phyloP scores from a whole-genome alignment of 2,113 vertebrate species.

The Cyphomyrus plagiostoma region DNA sequence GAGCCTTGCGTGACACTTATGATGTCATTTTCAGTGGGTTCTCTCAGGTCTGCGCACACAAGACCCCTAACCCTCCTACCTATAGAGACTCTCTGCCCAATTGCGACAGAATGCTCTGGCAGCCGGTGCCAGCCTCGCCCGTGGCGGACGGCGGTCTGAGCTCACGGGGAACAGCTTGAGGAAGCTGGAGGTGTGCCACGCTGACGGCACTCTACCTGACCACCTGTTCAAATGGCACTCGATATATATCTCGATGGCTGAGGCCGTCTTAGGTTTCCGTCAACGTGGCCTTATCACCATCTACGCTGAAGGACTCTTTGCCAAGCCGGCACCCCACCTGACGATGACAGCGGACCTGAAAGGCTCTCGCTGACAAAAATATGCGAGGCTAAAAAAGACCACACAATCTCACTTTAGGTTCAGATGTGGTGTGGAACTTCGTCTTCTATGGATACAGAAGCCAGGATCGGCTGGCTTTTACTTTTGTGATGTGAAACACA shows the following conservation, averaged over 20 bases:
- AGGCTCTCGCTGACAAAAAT: not conserved
- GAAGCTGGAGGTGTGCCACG: not conserved
- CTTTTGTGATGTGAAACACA: not conserved
- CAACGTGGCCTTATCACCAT: not conserved
- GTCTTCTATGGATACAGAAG: not conserved
- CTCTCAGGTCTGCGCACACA: not conserved
- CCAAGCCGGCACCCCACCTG: not conserved
- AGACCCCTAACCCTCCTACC: not conserved
- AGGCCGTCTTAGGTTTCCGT: not conserved
- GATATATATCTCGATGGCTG: not conserved
- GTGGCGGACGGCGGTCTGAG: not conserved
- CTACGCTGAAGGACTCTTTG: not conserved
- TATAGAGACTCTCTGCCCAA: not conserved
- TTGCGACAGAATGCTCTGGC: not conserved
- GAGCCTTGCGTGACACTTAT: not conserved
- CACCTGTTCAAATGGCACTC: not conserved
- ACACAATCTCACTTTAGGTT: not conserved
- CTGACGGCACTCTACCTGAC: not conserved
- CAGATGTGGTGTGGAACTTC: not conserved
- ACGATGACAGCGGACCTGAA: not conserved
- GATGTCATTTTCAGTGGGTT: not conserved
- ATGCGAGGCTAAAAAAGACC: not conserved
- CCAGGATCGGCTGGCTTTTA: not conserved
- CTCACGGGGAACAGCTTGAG: not conserved
- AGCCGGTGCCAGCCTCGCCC: not conserved